Evolutionary conservation across 2,113 vertebrate genomes (phyloP), one percentile per base, ranked within the genome.

Genomic region (Datnioides undecimradiatus): DNA sequence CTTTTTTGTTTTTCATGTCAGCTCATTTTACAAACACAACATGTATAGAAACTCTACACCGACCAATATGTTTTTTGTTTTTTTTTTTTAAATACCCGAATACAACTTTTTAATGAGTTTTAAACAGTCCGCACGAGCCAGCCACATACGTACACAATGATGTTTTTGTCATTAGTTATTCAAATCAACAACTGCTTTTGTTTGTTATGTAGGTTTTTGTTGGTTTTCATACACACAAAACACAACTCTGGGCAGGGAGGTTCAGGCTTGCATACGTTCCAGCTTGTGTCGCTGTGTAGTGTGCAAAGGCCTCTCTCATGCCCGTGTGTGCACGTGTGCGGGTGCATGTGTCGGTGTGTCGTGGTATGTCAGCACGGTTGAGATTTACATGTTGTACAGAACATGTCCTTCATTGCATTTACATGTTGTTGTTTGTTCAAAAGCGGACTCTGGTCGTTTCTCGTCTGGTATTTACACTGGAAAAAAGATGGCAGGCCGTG

Each of bases 391-490:
- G 89, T 94, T 94, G 91, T 92, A 96, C 91, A 94, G 74, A 85
- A 84, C 63, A 54, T 38, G 69, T 83, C 71, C 52, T 72, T 79
- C 76, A 69, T 91, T 72, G 67, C 84, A 92, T 92, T 96, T 94
- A 95, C 95, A 95, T 87, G 79, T 94, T 94, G 51, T 87, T 71
- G 51, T 73, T 80, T 40, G 78, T 94, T 95, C 84, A 92, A 87
- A 87, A 64, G 87, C 43, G 59, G 76, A 74, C 80, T 88, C 85
- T 67, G 80, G 31, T 69, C 16, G 10, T 45, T 45, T 75, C 66
- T 71, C 8, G 13, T 81, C 73, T 90, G 82, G 46, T 97, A 97
- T 97, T 96, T 97, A 97, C 96, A 97, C 92, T 94, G 91, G 88
- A 84, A 73, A 73, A 76, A 86, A 68, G 82, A 90, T 88, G 90